Percentiles rank a stretch among this genome's conserved stretches.
Conservation (phyloP, 2,113 vertebrate genomes). For the Engraulis encrasicolus region DNA sequence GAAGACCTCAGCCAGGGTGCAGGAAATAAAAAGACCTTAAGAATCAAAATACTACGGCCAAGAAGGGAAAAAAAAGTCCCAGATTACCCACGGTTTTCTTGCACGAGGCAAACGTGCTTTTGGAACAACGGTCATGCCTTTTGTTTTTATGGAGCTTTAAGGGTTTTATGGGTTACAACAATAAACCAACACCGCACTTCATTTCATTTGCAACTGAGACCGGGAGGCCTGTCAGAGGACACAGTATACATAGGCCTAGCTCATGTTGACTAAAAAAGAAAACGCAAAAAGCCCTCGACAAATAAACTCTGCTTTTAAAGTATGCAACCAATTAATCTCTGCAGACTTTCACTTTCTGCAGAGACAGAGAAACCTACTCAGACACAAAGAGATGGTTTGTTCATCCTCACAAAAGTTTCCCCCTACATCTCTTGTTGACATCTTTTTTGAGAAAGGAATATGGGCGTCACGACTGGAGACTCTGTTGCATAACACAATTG, state of each 20-base stretch:
- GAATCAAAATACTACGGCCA: neutral
- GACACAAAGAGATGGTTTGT: neutral
- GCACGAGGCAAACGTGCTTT: neutral
- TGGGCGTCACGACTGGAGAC: neutral
- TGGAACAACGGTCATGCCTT: conserved; percentile 8
- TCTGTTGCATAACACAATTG: neutral
- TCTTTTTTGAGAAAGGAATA: neutral
- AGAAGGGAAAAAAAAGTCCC: neutral
- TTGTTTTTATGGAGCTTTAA: neutral
- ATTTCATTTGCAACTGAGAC: conserved; percentile 14
- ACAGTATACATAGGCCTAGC: neutral
- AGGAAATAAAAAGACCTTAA: neutral
- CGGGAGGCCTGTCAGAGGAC: neutral
- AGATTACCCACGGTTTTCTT: neutral
- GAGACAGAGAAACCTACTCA: neutral
- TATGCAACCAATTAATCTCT: neutral
- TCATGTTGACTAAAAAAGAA: neutral
- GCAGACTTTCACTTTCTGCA: neutral
- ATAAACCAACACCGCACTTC: conserved; percentile 1
- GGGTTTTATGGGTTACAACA: neutral
- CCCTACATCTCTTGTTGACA: neutral
- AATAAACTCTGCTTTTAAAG: neutral
- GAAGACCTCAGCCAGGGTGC: neutral
- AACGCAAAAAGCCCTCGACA: neutral
- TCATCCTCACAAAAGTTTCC: neutral